Evolutionary conservation across 2,888 invertebrate genomes (phyloP).

Genomic region (Tetanocera ferruginea): DNA sequence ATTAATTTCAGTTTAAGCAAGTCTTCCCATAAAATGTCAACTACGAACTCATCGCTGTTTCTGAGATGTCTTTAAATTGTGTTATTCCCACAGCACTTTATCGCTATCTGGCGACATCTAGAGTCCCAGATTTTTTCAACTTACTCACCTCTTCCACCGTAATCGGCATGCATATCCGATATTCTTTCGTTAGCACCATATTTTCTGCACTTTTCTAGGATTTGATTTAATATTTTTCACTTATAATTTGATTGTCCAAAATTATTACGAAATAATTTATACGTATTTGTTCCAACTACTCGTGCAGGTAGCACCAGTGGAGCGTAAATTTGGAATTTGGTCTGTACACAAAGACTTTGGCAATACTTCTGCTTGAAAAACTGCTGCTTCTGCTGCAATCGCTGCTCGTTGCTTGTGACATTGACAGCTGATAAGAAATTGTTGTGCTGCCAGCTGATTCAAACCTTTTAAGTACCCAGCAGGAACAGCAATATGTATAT

Average conservation of each 20-base stretch:
- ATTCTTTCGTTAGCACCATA: slow-evolving; percentile 91
- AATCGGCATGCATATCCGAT: slow-evolving; percentile 92
- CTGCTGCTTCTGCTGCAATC: neutral
- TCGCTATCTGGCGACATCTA: neutral
- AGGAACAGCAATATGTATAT: no score
- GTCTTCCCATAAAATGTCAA: no score
- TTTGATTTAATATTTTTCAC: neutral
- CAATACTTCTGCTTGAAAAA: neutral
- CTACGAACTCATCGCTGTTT: no score
- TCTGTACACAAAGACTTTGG: neutral
- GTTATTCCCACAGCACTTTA: neutral
- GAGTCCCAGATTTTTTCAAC: no score
- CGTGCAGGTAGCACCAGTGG: neutral
- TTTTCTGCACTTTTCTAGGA: slow-evolving; percentile 46
- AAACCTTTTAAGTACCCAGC: no score
- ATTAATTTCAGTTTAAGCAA: no score
- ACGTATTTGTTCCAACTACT: neutral
- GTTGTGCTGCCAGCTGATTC: no score
- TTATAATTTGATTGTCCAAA: neutral
- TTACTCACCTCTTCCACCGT: slow-evolving; percentile 87
- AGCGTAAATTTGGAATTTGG: neutral
- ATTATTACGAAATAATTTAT: slow-evolving; percentile 22
- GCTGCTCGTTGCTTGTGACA: neutral
- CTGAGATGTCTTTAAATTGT: no score
- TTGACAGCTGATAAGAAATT: neutral